Evolutionary conservation across 2,797 vertebrate genomes (phyloP).

Genomic region (Pyrocephalus nanus): DNA sequence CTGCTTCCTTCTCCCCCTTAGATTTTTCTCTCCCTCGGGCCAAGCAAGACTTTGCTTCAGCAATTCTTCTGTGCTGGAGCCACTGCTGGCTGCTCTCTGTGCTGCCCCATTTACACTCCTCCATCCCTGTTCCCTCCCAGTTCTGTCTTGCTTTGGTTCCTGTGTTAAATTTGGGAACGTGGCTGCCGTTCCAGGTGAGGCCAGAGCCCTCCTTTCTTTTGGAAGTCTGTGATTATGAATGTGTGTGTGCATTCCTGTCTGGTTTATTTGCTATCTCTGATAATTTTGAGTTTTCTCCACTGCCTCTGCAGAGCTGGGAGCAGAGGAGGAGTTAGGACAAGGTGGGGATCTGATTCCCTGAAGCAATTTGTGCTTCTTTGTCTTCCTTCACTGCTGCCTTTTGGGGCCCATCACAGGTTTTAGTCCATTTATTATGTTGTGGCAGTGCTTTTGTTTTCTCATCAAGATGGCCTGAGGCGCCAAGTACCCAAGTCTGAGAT

Average conservation of each 20-base stretch:
- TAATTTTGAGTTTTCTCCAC: neutral
- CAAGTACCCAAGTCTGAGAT: neutral
- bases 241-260: neutral
- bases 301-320: neutral
- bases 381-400: neutral
- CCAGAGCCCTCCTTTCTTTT: neutral
- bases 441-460: conserved; percentile 1
- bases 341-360: neutral
- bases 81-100: neutral
- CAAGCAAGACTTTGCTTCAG: neutral
- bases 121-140: neutral
- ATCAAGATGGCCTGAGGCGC: conserved; percentile 1
- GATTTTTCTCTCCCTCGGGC: neutral
- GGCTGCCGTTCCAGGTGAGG: neutral
- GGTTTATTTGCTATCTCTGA: neutral
- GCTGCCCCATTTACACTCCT: neutral
- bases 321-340: neutral
- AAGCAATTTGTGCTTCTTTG: neutral
- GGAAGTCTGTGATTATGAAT: neutral
- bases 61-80: neutral
- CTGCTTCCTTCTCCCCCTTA: neutral
- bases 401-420: neutral
- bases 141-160: neutral
- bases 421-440: neutral
- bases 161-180: neutral